Base-by-base conservation (phyloP, 2,797 vertebrate species). In the Stomatorhinus walkeri region DNA sequence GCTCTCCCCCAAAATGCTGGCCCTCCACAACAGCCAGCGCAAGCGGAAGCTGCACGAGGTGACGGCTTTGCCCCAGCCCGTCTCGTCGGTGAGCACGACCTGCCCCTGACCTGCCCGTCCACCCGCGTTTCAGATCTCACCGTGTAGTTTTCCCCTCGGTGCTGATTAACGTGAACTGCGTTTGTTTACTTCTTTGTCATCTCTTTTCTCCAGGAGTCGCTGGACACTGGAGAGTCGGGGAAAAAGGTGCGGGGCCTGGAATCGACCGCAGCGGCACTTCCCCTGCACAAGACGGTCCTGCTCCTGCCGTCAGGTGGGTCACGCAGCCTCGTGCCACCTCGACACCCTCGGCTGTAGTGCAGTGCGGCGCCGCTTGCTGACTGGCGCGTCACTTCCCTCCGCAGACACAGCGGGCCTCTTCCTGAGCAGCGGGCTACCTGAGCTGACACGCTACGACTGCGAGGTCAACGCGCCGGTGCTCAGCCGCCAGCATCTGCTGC, bases 391-490 rank as follows among this genome's bases (percentile, higher is more conserved):
- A 6, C 19, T 46, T 40, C 16, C 36, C 64, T 56, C 40, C 12
- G 46, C 90, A 99, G 98, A 99, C 93, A 90, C 98, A 95, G 97
- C 97, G 0, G 96, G 96, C 93, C 96, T 95, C 91, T 95, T 99
- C 89, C 94, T 99, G 91, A 93, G 94, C 91, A 95, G 94, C 89
- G 92, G 94, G 87, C 94, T 99, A 90, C 98, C 98, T 2, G 97
- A 98, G 83, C 96, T 99, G 91, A 99, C 98, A 24, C 96, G 97
- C 91, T 97, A 99, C 0, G 98, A 99, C 94, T 99, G 98, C 46
- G 98, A 99, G 95, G 98, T 99, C 92, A 99, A 99, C 4, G 98
- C 97, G 90, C 98, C 98, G 54, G 89, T 99, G 91, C 97, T 97
- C 96, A 97, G 96, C 89, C 98, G 97, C 89, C 96, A 98, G 94